Evolutionary conservation across 1,140 invertebrate genomes (phyloP).

Genomic region (Pseudomyrmex pallidus): DNA sequence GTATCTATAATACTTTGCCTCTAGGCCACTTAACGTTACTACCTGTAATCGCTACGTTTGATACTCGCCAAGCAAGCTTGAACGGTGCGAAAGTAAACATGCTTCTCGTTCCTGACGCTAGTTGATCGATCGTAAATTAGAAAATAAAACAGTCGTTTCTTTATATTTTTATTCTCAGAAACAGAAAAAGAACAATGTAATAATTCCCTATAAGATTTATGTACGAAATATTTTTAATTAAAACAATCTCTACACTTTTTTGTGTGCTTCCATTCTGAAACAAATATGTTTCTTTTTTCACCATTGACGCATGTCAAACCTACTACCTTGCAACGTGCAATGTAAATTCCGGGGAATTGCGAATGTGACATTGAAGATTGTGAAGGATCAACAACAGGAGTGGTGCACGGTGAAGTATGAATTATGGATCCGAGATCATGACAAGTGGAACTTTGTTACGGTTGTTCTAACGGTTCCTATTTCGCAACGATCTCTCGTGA

Average conservation of each 20-base stretch:
- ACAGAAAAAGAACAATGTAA: neutral
- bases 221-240: neutral
- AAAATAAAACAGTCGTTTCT: neutral
- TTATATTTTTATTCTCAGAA: neutral
- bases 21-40: constrained; percentile 63
- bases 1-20: constrained; percentile 49
- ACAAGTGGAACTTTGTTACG: constrained; percentile 29
- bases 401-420: neutral
- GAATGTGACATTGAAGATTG: constrained; percentile 2
- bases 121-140: constrained; percentile 36
- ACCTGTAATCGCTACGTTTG: constrained; percentile 36
- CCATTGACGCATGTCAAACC: neutral
- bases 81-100: constrained; percentile 51
- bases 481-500: constrained; percentile 25
- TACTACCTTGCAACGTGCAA: neutral
- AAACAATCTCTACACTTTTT: neutral
- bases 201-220: neutral
- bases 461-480: constrained; percentile 63
- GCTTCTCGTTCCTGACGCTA: constrained; percentile 26
- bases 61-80: constrained; percentile 25
- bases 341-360: neutral
- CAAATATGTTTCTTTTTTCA: neutral
- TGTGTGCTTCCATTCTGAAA: neutral
- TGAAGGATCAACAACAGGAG: neutral
- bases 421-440: constrained; percentile 46